Percentiles rank a stretch among this genome's conserved stretches.
Conservation (phyloP, 2,888 invertebrate genomes). For the Xiphydria camelus region DNA sequence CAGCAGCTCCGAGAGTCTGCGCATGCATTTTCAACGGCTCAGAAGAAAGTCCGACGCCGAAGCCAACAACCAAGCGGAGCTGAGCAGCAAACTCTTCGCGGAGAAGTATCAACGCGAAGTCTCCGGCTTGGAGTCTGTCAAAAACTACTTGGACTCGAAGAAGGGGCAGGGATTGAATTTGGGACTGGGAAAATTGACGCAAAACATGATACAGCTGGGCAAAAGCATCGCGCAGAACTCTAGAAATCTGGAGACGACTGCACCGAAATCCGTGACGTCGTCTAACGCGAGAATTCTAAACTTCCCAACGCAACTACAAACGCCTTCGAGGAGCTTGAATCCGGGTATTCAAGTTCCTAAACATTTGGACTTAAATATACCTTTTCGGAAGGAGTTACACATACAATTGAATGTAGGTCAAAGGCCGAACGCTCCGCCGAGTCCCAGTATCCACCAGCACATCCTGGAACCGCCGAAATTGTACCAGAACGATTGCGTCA, state of each 20-base stretch:
- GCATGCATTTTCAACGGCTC: slow-evolving; percentile 44
- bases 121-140: slow-evolving; percentile 48
- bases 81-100: slow-evolving; percentile 44
- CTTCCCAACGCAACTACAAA: slow-evolving; percentile 13
- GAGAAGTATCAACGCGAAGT: slow-evolving; percentile 52
- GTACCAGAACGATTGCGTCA: slow-evolving; percentile 44
- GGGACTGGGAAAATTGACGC: slow-evolving; percentile 49
- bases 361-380: slow-evolving; percentile 41
- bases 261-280: slow-evolving; percentile 6
- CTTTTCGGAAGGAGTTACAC: slow-evolving; percentile 26
- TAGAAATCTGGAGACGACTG: slow-evolving; percentile 34
- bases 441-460: slow-evolving; percentile 42
- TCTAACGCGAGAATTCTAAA: slow-evolving; percentile 36
- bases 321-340: slow-evolving; percentile 11
- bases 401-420: slow-evolving; percentile 29
- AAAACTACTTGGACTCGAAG: slow-evolving; percentile 51
- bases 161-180: slow-evolving; percentile 48
- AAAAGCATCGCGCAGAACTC: slow-evolving; percentile 49
- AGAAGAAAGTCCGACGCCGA: slow-evolving; percentile 49
- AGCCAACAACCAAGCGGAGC: slow-evolving; percentile 39
- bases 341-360: slow-evolving; percentile 43
- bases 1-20: slow-evolving; percentile 48
- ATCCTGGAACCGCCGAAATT: slow-evolving; percentile 49
- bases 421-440: slow-evolving; percentile 28
- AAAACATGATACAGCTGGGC: slow-evolving; percentile 52